phyloP scores from a whole-genome alignment of 2,888 invertebrate genomes.

The Meteorus colon region DNA sequence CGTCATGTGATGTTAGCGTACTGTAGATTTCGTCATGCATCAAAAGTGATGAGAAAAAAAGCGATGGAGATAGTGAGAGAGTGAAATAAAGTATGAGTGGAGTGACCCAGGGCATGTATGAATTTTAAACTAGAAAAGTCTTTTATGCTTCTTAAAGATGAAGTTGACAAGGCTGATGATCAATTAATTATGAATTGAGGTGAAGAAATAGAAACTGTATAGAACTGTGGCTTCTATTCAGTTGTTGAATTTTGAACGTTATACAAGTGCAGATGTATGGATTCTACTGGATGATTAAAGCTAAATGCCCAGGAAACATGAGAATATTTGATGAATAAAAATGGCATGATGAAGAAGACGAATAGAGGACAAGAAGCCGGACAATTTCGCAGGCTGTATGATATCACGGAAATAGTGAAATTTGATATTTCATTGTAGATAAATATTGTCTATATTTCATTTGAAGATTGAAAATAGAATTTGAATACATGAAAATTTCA shows the following conservation, averaged over 20 bases:
- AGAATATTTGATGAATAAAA: not conserved
- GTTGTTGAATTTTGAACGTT: not conserved
- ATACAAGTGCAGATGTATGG: not conserved
- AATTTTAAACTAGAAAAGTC: not conserved
- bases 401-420: not conserved
- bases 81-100: conserved; percentile 3
- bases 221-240: not conserved
- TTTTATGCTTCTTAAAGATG: not conserved
- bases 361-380: not conserved
- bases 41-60: not conserved
- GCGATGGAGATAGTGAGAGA: not conserved
- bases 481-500: no score
- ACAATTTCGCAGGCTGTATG: not conserved
- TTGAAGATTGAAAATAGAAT: not conserved
- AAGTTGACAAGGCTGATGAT: not conserved
- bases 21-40: conserved; percentile 31
- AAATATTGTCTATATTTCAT: not conserved
- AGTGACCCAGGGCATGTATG: conserved; percentile 18
- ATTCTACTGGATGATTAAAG: not conserved
- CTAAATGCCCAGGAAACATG: conserved; percentile 1
- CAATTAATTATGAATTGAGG: not conserved
- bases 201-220: not conserved
- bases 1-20: conserved; percentile 28
- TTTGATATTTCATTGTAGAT: not conserved
- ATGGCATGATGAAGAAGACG: not conserved